Evolutionary conservation across 1,140 invertebrate genomes (phyloP).

Genomic region (Zaprionus ornatus): DNA sequence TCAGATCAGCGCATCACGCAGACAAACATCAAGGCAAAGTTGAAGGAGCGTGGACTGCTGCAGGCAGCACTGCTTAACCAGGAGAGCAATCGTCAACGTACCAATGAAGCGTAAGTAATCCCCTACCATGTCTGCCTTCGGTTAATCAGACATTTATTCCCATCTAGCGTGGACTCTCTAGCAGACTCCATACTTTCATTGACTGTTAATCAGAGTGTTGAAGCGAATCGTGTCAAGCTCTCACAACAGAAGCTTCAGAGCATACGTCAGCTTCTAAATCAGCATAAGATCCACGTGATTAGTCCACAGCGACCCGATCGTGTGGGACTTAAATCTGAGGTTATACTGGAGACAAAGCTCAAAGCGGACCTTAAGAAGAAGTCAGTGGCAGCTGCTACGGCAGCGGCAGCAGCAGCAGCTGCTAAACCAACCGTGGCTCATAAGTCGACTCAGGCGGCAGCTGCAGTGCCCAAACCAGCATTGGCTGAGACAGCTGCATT

Average conservation of each 20-base stretch:
- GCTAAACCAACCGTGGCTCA: conserved; percentile 51
- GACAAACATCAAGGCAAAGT: conserved; percentile 82
- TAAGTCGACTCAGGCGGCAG: conserved; percentile 49
- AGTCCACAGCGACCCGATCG: conserved; percentile 79
- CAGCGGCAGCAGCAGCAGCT: conserved; percentile 21
- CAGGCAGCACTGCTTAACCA: conserved; percentile 48
- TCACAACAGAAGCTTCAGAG: conserved; percentile 55
- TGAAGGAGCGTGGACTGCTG: conserved; percentile 67
- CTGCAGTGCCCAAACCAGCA: conserved; percentile 14
- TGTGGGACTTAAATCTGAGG: conserved; percentile 77
- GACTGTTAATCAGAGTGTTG: conserved; percentile 61
- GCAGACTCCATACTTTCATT: conserved; percentile 79
- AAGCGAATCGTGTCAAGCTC: conserved; percentile 59
- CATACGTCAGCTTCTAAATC: conserved; percentile 53
- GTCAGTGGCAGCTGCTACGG: conserved; percentile 18
- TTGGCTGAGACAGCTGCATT: neutral
- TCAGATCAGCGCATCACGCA: conserved; percentile 84
- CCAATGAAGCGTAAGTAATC: conserved; percentile 55
- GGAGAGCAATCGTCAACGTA: conserved; percentile 57
- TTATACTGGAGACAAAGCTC: conserved; percentile 73
- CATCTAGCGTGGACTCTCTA: conserved; percentile 62
- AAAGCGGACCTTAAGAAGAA: conserved; percentile 56
- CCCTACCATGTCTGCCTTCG: too few relatives aligned
- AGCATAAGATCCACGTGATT: conserved; percentile 65
- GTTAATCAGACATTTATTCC: neutral